Evolutionary conservation across 2,888 invertebrate genomes (phyloP).

Genomic region (Heliconius hortense): DNA sequence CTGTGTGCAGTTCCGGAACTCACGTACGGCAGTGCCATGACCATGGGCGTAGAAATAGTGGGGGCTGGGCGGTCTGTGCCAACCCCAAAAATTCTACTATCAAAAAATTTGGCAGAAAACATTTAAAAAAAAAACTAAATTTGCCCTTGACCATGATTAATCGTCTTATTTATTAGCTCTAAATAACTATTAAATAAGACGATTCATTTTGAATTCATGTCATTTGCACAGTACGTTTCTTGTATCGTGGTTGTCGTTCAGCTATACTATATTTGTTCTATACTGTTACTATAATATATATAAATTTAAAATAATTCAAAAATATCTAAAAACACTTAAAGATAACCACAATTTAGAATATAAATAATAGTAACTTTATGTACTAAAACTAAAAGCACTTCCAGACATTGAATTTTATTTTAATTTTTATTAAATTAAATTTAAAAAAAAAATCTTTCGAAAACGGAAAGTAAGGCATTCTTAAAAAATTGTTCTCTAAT

Average conservation of each 20-base stretch:
- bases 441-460: background rate
- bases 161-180: too few relatives aligned
- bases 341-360: background rate
- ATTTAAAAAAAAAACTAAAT: too few relatives aligned
- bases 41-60: background rate
- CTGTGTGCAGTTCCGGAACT: constrained; percentile 8
- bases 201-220: constrained; percentile 14
- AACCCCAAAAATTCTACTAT: too few relatives aligned
- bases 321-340: background rate
- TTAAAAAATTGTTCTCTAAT: background rate
- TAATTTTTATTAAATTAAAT: too few relatives aligned
- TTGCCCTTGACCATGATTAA: too few relatives aligned
- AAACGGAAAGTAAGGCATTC: background rate
- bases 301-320: background rate
- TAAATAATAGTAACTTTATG: too few relatives aligned
- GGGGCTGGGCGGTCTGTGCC: too few relatives aligned
- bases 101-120: too few relatives aligned
- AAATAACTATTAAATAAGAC: constrained; percentile 12
- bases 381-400: too few relatives aligned
- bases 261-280: background rate
- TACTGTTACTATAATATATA: too few relatives aligned
- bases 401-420: too few relatives aligned
- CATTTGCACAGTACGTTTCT: constrained; percentile 8
- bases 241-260: background rate
- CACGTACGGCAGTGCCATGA: constrained; percentile 4